Evolutionary conservation across 2,888 invertebrate species (phyloP).

Genomic region (Ennomos erosarius): DNA sequence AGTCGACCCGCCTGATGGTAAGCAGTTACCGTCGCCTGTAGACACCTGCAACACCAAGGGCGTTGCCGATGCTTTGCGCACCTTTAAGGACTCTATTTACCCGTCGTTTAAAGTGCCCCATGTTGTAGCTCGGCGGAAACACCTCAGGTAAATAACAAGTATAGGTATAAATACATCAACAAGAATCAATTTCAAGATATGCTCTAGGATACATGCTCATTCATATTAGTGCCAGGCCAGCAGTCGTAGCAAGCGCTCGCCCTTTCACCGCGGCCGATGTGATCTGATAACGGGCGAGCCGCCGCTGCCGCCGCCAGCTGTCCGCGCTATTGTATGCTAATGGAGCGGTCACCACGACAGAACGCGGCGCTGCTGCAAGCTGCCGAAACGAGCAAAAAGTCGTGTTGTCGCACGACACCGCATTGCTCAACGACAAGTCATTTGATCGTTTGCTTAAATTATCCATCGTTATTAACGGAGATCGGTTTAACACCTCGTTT

Average conservation of each 20-base stretch:
- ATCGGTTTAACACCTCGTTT: slow-evolving; percentile 22
- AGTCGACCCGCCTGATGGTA: too few relatives aligned
- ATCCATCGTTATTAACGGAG: slow-evolving; percentile 25
- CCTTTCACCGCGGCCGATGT: slow-evolving; percentile 4
- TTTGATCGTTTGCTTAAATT: slow-evolving; percentile 21
- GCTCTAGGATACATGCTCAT: too few relatives aligned
- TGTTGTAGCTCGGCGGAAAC: too few relatives aligned
- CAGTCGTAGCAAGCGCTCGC: neutral
- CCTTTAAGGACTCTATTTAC: too few relatives aligned
- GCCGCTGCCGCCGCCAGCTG: slow-evolving; percentile 47
- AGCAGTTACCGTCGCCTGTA: too few relatives aligned
- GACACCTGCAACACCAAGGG: too few relatives aligned
- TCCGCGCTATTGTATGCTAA: slow-evolving; percentile 66
- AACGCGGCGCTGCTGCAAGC: slow-evolving; percentile 11
- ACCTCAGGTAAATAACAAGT: too few relatives aligned
- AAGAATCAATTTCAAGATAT: too few relatives aligned
- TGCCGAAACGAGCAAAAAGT: slow-evolving; percentile 30
- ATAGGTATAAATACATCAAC: too few relatives aligned
- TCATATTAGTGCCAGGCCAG: too few relatives aligned
- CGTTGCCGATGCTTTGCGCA: too few relatives aligned
- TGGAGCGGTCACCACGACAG: slow-evolving; percentile 37
- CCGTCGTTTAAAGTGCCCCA: too few relatives aligned
- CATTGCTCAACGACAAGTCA: slow-evolving; percentile 13
- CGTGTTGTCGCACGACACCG: slow-evolving; percentile 21
- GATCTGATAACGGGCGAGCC: slow-evolving; percentile 21